Percentiles rank a stretch among this genome's conserved stretches.
phyloP scores from a whole-genome alignment of 2,888 invertebrate genomes.

The Amphipyra tragopoginis region DNA sequence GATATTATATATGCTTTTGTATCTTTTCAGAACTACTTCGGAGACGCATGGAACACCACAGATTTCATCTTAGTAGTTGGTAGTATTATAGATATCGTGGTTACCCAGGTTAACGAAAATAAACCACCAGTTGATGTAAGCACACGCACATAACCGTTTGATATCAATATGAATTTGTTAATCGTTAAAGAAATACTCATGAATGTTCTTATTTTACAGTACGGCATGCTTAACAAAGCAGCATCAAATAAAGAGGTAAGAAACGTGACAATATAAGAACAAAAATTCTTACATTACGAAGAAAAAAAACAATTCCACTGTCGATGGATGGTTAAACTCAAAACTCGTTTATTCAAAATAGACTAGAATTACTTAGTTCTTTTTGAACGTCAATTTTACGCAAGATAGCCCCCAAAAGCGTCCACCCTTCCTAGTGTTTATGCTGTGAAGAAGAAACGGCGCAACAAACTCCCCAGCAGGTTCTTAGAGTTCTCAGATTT shows the following conservation, averaged over 20 bases:
- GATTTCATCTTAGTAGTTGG: constrained; percentile 98
- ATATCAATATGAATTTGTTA: not conserved
- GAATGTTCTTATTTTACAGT: constrained; percentile 50
- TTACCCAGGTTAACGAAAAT: constrained; percentile 96
- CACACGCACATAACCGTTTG: not conserved
- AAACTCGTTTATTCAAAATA: too few relatives aligned
- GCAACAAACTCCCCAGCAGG: too few relatives aligned
- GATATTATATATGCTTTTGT: not conserved
- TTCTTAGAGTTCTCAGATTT: too few relatives aligned
- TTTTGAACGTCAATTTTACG: too few relatives aligned
- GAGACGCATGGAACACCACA: constrained; percentile 99
- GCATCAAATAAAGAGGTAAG: constrained; percentile 47
- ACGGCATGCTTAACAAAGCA: constrained; percentile 26
- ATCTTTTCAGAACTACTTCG: constrained; percentile 96
- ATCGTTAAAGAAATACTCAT: constrained; percentile 1
- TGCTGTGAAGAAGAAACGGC: too few relatives aligned
- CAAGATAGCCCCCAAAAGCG: too few relatives aligned
- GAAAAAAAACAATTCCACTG: not conserved
- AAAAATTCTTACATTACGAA: too few relatives aligned
- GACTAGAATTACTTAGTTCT: too few relatives aligned
- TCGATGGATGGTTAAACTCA: too few relatives aligned
- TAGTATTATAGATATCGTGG: constrained; percentile 98
- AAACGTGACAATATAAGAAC: not conserved
- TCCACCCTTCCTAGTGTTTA: too few relatives aligned
- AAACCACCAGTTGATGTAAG: constrained; percentile 22